Percentiles rank a stretch among this genome's conserved stretches.
Evolutionary conservation across 2,888 invertebrate species (phyloP).

Genomic region (Drosophila neonasuta): DNA sequence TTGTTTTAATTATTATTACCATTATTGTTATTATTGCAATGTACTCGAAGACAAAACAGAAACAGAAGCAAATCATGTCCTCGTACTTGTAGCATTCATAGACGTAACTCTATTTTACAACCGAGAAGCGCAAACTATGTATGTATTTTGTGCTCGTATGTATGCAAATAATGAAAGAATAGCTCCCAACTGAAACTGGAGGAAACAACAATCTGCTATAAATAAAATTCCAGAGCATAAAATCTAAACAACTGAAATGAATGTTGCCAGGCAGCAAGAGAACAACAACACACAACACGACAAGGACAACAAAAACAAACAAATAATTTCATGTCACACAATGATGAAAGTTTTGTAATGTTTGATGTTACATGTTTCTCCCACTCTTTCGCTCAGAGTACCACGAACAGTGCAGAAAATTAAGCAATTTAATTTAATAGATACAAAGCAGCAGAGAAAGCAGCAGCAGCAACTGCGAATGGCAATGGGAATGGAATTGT

Average conservation of each 20-base stretch:
- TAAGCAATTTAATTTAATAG: slow-evolving; percentile 77
- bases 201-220: slow-evolving; percentile 47
- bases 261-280: slow-evolving; percentile 58
- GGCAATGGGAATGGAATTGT: slow-evolving; percentile 25
- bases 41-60: slow-evolving; percentile 16
- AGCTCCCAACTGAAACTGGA: slow-evolving; percentile 15
- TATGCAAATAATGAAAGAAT: slow-evolving; percentile 39
- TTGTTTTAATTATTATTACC: slow-evolving; percentile 54
- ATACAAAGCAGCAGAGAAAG: slow-evolving; percentile 43
- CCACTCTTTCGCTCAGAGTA: not conserved
- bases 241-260: slow-evolving; percentile 74
- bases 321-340: slow-evolving; percentile 76
- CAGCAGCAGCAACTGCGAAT: slow-evolving; percentile 2
- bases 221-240: slow-evolving; percentile 69
- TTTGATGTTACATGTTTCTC: slow-evolving; percentile 52
- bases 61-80: slow-evolving; percentile 6
- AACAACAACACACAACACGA: slow-evolving; percentile 14
- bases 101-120: slow-evolving; percentile 24
- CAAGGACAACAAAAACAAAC: slow-evolving; percentile 37
- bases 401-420: slow-evolving; percentile 56
- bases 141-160: not conserved
- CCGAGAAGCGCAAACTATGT: slow-evolving; percentile 8
- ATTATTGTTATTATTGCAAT: slow-evolving; percentile 37
- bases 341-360: slow-evolving; percentile 73
- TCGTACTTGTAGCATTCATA: not conserved